phyloP scores from a whole-genome alignment of 2,888 invertebrate species.

The Sipha maydis region DNA sequence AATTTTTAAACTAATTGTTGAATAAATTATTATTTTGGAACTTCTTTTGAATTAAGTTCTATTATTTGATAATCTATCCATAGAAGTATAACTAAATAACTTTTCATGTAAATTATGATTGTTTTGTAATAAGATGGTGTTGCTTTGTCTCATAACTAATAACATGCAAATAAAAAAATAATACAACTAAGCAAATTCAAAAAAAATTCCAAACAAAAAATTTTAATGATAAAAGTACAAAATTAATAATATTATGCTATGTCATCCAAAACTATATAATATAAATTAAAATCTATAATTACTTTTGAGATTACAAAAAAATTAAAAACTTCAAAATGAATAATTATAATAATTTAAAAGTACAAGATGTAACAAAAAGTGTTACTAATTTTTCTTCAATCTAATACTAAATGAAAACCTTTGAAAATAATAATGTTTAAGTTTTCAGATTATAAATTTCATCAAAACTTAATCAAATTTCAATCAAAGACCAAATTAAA shows the following conservation, averaged over 20 bases:
- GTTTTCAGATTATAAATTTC: neutral
- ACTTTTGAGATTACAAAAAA: neutral
- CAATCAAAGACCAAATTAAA: neutral
- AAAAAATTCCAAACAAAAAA: conserved; percentile 39
- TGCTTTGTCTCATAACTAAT: conserved; percentile 14
- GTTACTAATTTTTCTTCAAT: neutral
- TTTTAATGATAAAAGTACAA: neutral
- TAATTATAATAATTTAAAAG: neutral
- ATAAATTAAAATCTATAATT: neutral
- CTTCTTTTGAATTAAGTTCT: conserved; percentile 18
- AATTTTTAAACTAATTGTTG: neutral
- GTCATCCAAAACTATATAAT: neutral
- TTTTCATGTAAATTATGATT: neutral
- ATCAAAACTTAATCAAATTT: neutral
- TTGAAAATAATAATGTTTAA: neutral
- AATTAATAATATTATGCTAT: neutral
- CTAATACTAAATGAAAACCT: neutral
- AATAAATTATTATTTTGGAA: conserved; percentile 29
- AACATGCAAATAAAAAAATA: conserved; percentile 13
- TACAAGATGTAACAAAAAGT: neutral
- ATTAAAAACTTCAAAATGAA: neutral
- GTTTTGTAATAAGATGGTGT: neutral
- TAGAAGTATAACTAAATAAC: neutral
- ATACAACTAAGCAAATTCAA: conserved; percentile 20
- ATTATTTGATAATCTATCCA: neutral